phyloP scores from a whole-genome alignment of 2,888 invertebrate genomes.

The Tipula confusa region DNA sequence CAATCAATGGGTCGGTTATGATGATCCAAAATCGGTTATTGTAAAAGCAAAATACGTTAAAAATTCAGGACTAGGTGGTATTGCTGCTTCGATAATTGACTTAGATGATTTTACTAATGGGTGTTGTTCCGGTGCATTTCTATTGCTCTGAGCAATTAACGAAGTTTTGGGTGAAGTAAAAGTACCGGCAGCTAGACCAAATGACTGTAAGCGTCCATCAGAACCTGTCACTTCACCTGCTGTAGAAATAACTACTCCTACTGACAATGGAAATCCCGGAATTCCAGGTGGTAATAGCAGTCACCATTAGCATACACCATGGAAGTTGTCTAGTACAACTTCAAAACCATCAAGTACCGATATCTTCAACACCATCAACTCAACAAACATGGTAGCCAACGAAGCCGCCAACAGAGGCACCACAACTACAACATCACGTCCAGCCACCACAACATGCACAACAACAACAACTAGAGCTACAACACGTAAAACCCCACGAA shows the following conservation, averaged over 20 bases:
- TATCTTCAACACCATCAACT: constrained; percentile 41
- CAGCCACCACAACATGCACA: constrained; percentile 37
- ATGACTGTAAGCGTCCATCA: constrained; percentile 66
- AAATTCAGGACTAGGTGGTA: constrained; percentile 70
- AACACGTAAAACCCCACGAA: constrained; percentile 40
- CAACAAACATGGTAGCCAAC: constrained; percentile 52
- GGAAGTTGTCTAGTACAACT: constrained; percentile 32
- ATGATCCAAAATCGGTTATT: constrained; percentile 71
- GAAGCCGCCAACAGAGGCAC: constrained; percentile 37
- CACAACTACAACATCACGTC: constrained; percentile 41
- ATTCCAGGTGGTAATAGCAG: constrained; percentile 39
- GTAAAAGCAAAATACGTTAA: constrained; percentile 73
- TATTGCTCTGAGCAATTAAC: constrained; percentile 71
- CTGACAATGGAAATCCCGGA: constrained; percentile 53
- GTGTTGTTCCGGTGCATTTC: constrained; percentile 76
- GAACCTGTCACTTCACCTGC: constrained; percentile 70
- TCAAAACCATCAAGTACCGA: constrained; percentile 33
- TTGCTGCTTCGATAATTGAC: constrained; percentile 84
- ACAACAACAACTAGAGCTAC: constrained; percentile 39
- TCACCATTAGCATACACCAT: constrained; percentile 36
- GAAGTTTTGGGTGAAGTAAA: constrained; percentile 64
- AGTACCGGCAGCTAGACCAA: constrained; percentile 52
- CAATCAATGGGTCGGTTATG: constrained; percentile 88
- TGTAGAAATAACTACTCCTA: constrained; percentile 67
- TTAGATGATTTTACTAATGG: constrained; percentile 81